Percentiles rank a stretch among this genome's conserved stretches.
These are phyloP conservation scores for Cyclura pinguis DNA, from an alignment of 2,797 vertebrate species.

Conservation along the genomic window DNA sequence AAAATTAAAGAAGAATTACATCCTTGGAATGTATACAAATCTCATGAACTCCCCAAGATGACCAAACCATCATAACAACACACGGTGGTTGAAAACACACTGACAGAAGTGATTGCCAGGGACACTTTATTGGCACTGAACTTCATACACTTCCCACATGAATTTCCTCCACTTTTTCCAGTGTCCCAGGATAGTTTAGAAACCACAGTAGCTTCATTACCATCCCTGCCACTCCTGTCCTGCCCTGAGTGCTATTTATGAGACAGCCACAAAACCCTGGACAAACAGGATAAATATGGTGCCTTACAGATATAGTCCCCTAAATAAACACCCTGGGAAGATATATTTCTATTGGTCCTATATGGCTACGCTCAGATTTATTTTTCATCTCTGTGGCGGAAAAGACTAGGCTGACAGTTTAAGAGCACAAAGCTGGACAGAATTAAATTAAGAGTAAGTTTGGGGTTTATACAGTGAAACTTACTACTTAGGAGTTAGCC, in stretches of 20 bases:
- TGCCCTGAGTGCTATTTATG: slow-evolving; percentile 33
- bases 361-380: slow-evolving; percentile 6
- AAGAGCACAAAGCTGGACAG: not conserved
- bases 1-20: too few species aligned
- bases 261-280: slow-evolving; percentile 24
- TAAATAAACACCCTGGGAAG: slow-evolving; percentile 29
- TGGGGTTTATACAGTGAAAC: not conserved
- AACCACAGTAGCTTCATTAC: slow-evolving; percentile 26
- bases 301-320: slow-evolving; percentile 23
- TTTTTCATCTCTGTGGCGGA: slow-evolving; percentile 18
- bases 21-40: not conserved
- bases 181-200: slow-evolving; percentile 8
- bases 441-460: not conserved
- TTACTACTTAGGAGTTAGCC: not conserved
- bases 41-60: not conserved
- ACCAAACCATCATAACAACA: not conserved
- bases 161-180: not conserved
- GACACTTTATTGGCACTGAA: not conserved
- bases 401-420: not conserved
- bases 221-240: slow-evolving; percentile 11
- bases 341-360: slow-evolving; percentile 37
- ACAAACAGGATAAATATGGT: slow-evolving; percentile 48
- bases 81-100: not conserved
- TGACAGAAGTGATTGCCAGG: not conserved
- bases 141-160: slow-evolving; percentile 6